These are phyloP conservation scores for Ceratina japonica DNA, from an alignment of 1,140 invertebrate species.

Conservation along the genomic window DNA sequence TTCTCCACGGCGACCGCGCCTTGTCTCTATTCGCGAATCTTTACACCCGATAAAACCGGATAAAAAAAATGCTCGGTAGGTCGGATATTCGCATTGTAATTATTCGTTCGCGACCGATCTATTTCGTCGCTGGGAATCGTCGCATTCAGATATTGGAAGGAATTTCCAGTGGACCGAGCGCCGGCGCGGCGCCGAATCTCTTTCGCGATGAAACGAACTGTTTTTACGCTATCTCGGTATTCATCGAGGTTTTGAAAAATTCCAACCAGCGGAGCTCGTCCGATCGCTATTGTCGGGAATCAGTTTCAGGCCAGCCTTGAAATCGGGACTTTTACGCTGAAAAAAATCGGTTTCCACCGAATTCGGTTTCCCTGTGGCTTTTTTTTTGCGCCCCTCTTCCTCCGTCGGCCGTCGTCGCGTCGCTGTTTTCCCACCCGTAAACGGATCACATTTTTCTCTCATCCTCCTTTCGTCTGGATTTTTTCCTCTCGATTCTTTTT, in stretches of 20 bases:
- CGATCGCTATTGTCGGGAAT: constrained; percentile 26
- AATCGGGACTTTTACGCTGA: neutral
- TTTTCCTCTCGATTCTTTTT: too few species aligned
- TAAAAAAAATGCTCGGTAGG: neutral
- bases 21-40: too few species aligned
- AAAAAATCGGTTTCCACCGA: constrained; percentile 22
- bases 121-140: neutral
- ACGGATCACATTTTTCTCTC: constrained; percentile 25
- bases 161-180: neutral
- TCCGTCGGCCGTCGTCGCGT: neutral
- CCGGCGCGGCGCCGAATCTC: too few species aligned
- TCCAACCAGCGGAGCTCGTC: neutral
- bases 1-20: neutral
- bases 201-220: constrained; percentile 26
- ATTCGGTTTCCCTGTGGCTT: too few species aligned
- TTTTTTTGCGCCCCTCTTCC: neutral
- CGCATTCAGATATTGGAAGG: too few species aligned
- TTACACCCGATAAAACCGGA: neutral
- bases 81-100: constrained; percentile 34
- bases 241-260: constrained; percentile 38
- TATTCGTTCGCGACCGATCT: constrained; percentile 22
- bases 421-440: constrained; percentile 30
- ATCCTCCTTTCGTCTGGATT: neutral
- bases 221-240: constrained; percentile 12
- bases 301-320: constrained; percentile 13